These are phyloP conservation scores for Galeopsomyia nigrocyanea DNA, from an alignment of 2,888 invertebrate genomes.

Conservation along the genomic window DNA sequence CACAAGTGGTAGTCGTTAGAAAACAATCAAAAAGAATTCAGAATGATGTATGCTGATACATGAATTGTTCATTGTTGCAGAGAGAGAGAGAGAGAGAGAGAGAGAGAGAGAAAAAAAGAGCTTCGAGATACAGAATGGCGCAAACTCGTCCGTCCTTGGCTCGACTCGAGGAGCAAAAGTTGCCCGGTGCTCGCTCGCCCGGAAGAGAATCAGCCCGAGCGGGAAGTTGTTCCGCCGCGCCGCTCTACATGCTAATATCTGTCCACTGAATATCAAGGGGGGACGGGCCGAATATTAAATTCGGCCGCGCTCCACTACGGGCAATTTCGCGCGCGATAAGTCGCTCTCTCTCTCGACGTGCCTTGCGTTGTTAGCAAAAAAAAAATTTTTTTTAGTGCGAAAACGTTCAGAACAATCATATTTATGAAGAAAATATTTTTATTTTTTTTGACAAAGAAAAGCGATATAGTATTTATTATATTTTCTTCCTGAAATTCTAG, in stretches of 20 bases:
- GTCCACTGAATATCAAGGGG: slow-evolving; percentile 60
- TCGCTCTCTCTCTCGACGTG: neutral
- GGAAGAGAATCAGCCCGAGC: slow-evolving; percentile 53
- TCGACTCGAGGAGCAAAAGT: neutral
- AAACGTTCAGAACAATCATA: too few species aligned
- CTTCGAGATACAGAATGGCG: too few species aligned
- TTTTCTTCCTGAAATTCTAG: neutral
- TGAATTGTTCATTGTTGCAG: too few species aligned
- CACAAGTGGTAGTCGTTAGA: too few species aligned
- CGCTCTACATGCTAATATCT: slow-evolving; percentile 61
- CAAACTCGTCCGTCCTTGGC: neutral
- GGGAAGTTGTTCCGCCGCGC: slow-evolving; percentile 52
- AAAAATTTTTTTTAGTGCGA: neutral
- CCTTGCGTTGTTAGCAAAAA: too few species aligned
- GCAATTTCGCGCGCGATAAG: slow-evolving; percentile 28
- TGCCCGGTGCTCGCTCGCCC: slow-evolving; percentile 24
- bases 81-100: too few species aligned
- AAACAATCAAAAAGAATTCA: too few species aligned
- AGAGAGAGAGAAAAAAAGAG: neutral
- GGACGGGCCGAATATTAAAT: slow-evolving; percentile 58
- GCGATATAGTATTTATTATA: too few species aligned
- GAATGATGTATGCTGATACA: too few species aligned
- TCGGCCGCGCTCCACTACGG: slow-evolving; percentile 6
- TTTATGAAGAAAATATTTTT: neutral
- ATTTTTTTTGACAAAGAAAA: neutral